Evolutionary conservation across 1,140 invertebrate genomes (phyloP).

Genomic region (Euschistus heros): DNA sequence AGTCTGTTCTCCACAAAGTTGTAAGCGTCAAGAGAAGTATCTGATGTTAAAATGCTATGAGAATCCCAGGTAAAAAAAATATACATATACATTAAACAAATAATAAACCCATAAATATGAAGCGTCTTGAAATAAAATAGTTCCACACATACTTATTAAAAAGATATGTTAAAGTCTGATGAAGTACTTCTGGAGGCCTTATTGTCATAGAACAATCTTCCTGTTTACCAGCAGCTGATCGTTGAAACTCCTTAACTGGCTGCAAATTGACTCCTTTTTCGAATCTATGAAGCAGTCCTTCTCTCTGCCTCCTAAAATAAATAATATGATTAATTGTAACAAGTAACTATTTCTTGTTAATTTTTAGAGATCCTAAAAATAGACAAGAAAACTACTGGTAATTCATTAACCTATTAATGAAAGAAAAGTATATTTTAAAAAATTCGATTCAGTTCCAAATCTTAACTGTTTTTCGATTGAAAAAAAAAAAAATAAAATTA

Average conservation of each 20-base stretch:
- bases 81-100: slow-evolving; percentile 13
- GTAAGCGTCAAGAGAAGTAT: slow-evolving; percentile 38
- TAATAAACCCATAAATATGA: not conserved
- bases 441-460: too few species aligned
- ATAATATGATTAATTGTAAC: too few species aligned
- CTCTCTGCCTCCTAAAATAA: not conserved
- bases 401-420: too few species aligned
- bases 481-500: too few species aligned
- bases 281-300: slow-evolving; percentile 19
- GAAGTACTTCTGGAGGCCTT: slow-evolving; percentile 14
- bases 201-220: not conserved
- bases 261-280: not conserved
- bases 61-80: not conserved
- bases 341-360: too few species aligned
- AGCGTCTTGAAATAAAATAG: not conserved
- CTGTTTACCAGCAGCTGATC: slow-evolving; percentile 22
- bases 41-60: not conserved
- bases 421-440: too few species aligned
- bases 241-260: slow-evolving; percentile 18
- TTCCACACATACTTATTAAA: slow-evolving; percentile 15
- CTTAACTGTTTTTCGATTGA: too few species aligned
- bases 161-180: slow-evolving; percentile 18
- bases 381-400: too few species aligned
- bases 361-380: too few species aligned
- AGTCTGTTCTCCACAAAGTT: slow-evolving; percentile 67